A percentile compares a stretch with the other conserved stretches of the same genome.
Evolutionary conservation across 2,797 vertebrate species (phyloP).

Genomic region (Pteronotus mesoamericanus): DNA sequence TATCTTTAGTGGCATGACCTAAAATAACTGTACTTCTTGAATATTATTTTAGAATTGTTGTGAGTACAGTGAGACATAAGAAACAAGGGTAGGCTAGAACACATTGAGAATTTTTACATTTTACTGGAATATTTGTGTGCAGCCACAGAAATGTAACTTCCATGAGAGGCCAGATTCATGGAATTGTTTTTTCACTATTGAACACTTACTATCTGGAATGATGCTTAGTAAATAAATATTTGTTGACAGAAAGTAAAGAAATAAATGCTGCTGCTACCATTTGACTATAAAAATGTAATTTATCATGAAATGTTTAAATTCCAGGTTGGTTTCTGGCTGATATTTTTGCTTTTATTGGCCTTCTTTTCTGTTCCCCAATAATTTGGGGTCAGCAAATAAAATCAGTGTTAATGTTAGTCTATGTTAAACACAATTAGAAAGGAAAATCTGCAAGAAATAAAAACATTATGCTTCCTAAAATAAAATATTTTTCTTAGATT

Average conservation of each 20-base stretch:
- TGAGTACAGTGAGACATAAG: neutral
- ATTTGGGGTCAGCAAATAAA: conserved; percentile 33
- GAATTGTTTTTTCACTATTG: neutral
- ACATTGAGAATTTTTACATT: neutral
- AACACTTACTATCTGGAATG: neutral
- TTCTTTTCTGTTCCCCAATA: neutral
- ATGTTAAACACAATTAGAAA: conserved; percentile 2
- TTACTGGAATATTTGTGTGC: neutral
- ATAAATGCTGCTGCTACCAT: neutral
- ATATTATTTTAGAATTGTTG: neutral
- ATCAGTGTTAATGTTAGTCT: neutral
- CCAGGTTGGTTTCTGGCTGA: neutral
- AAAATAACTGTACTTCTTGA: neutral
- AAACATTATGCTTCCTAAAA: neutral
- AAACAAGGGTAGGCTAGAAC: neutral
- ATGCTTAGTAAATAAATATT: neutral
- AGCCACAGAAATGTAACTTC: neutral
- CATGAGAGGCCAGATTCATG: neutral
- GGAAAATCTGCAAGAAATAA: neutral
- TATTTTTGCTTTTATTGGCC: neutral
- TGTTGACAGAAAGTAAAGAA: neutral
- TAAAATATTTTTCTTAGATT: neutral
- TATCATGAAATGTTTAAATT: neutral
- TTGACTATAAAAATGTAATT: neutral
- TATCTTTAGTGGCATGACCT: neutral